Evolutionary conservation across 1,140 invertebrate genomes (phyloP).

Genomic region (Drosophila ficusphila): DNA sequence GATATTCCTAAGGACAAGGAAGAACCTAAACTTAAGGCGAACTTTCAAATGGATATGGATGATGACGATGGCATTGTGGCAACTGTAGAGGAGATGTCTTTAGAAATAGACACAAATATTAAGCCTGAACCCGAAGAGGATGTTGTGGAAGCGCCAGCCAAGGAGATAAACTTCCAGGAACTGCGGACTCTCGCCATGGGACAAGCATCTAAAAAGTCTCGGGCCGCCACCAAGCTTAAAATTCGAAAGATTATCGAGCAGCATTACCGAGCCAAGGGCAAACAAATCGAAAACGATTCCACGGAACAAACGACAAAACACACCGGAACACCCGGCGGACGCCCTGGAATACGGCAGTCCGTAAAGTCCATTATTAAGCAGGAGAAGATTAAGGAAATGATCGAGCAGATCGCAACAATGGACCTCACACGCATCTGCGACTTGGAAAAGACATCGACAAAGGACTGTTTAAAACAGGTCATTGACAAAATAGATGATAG

Average conservation of each 20-base stretch:
- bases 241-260: slow-evolving; percentile 73
- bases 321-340: slow-evolving; percentile 10
- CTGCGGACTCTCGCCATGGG: slow-evolving; percentile 68
- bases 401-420: slow-evolving; percentile 82
- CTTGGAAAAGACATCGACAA: slow-evolving; percentile 76
- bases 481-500: slow-evolving; percentile 79
- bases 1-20: slow-evolving; percentile 53
- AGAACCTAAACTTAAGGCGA: neutral
- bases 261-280: slow-evolving; percentile 76
- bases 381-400: slow-evolving; percentile 85
- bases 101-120: slow-evolving; percentile 36
- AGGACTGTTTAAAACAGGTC: slow-evolving; percentile 81
- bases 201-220: slow-evolving; percentile 61
- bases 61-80: slow-evolving; percentile 66
- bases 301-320: slow-evolving; percentile 38
- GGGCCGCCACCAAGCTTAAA: slow-evolving; percentile 67
- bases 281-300: slow-evolving; percentile 73
- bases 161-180: slow-evolving; percentile 79
- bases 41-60: slow-evolving; percentile 21
- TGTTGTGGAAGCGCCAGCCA: slow-evolving; percentile 20
- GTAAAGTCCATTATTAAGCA: slow-evolving; percentile 85
- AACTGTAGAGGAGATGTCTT: slow-evolving; percentile 60
- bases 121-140: slow-evolving; percentile 15
- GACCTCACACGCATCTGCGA: slow-evolving; percentile 80
- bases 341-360: slow-evolving; percentile 79